phyloP scores from a whole-genome alignment of 2,113 vertebrate genomes.

The Psilopogon haemacephalus region DNA sequence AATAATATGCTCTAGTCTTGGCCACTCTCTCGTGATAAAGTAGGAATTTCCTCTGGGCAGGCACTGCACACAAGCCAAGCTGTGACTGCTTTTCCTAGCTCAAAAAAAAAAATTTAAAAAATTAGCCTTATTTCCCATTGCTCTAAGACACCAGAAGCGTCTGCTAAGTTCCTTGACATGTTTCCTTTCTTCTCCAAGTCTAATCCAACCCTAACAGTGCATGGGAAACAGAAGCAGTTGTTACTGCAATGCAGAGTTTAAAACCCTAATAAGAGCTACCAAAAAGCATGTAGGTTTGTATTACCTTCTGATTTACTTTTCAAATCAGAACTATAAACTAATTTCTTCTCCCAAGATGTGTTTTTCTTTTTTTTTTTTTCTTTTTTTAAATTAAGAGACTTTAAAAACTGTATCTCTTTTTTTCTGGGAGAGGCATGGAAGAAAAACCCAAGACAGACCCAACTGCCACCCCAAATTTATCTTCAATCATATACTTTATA shows the following conservation, averaged over 20 bases:
- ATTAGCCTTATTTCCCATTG: slow-evolving; percentile 12
- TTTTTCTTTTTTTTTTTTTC: neutral
- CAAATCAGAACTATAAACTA: neutral
- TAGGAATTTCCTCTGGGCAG: slow-evolving; percentile 57
- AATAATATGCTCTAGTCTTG: slow-evolving; percentile 38
- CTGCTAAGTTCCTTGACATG: slow-evolving; percentile 25
- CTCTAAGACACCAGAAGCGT: neutral
- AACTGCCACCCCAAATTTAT: neutral
- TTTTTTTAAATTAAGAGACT: neutral
- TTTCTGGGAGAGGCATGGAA: neutral
- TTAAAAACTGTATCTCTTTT: neutral
- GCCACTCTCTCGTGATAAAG: slow-evolving; percentile 9
- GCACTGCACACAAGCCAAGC: neutral
- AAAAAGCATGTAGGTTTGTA: neutral
- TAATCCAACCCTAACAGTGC: neutral
- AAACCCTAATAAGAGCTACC: neutral
- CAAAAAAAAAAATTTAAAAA: slow-evolving; percentile 7
- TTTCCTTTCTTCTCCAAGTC: neutral
- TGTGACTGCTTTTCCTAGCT: neutral
- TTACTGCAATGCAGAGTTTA: neutral
- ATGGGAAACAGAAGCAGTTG: slow-evolving; percentile 17
- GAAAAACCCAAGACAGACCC: neutral
- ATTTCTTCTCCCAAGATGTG: neutral
- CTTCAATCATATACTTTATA: neutral
- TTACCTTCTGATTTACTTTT: neutral